Evolutionary conservation across 2,113 vertebrate genomes (phyloP), one percentile per base, ranked within the genome.

Genomic region (Phaetusa simplex): DNA sequence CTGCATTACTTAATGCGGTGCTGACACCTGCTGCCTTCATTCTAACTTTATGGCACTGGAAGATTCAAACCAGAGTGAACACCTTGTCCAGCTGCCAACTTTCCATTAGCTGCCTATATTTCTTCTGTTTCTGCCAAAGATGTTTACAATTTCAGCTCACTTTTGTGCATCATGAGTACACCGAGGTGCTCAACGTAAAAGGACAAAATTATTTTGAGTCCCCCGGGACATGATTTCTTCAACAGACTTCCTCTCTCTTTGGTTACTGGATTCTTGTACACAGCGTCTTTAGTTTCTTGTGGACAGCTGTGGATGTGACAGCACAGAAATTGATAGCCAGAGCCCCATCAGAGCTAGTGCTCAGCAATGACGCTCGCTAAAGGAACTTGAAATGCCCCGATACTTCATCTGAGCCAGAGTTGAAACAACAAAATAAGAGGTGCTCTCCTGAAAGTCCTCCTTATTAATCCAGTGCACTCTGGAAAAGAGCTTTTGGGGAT

Each of bases 21-120:
- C 74, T 93, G 87, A 94, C 93, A 94, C 91, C 59, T 95, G 70
- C 84, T 88, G 91, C 89, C 89, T 86, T 88, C 74, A 5, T 22
- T 6, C 5, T 62, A 66, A 70, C 70, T 84, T 81, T 80, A 81
- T 3, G 42, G 38, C 29, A 80, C 59, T 45, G 8, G 34, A 66
- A 90, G 45, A 61, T 81, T 89, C 86, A 94, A 93, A 91, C 23
- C 71, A 89, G 72, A 93, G n/a, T 12, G 32, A 20, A 17, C 43
- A 62, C 58, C 69, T 91, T 95, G 86, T 95, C 43, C 56, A 69
- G n/a, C 45, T 88, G 71, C 71, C 89, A 94, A 21, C 32, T 94
- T 95, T 87, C 78, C 87, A 86, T 93, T 96, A 87, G 70, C 89
- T 94, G 74, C 34, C 50, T 86, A 1, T 59, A 78, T 85, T 91